These are phyloP conservation scores for Isaurus tuberculatus DNA, from an alignment of 92 coral and sea anemone species.

Conservation along the genomic window DNA sequence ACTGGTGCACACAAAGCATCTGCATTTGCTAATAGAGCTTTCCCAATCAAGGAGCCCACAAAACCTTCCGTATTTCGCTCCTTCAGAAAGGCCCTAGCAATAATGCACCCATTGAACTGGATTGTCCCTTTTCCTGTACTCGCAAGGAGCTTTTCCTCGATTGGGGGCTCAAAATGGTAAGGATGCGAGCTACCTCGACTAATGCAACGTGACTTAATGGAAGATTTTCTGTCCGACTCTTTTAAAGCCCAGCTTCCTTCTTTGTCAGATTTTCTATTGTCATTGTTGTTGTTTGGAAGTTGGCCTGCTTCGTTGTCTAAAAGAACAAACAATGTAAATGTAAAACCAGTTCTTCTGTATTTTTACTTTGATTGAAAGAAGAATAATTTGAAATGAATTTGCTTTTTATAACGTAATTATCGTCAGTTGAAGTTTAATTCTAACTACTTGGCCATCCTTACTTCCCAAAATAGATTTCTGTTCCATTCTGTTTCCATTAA, in stretches of 20 bases:
- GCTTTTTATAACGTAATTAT: too few relatives aligned
- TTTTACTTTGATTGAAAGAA: background rate
- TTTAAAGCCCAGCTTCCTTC: constrained; percentile 26
- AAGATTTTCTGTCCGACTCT: constrained; percentile 50
- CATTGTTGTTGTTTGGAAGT: background rate
- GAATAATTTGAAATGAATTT: too few relatives aligned
- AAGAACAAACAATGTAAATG: background rate
- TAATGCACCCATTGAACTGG: constrained; percentile 89
- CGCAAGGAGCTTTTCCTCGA: constrained; percentile 71
- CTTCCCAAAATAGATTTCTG: too few relatives aligned
- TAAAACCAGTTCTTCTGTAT: background rate
- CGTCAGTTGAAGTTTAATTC: too few relatives aligned
- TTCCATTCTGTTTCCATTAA: background rate
- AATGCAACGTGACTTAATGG: constrained; percentile 67
- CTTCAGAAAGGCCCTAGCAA: constrained; percentile 90
- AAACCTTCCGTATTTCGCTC: constrained; percentile 90
- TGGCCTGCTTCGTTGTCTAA: constrained; percentile 23
- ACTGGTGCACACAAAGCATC: constrained; percentile 98
- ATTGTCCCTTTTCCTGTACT: constrained; percentile 81
- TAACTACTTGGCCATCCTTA: too few relatives aligned
- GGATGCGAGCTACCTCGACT: constrained; percentile 81
- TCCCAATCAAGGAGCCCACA: constrained; percentile 85
- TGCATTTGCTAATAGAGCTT: constrained; percentile 89
- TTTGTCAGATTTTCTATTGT: constrained; percentile 57
- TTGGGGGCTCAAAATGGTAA: constrained; percentile 69